These are phyloP conservation scores for Pocota personata DNA, from an alignment of 2,888 invertebrate species.

Conservation along the genomic window DNA sequence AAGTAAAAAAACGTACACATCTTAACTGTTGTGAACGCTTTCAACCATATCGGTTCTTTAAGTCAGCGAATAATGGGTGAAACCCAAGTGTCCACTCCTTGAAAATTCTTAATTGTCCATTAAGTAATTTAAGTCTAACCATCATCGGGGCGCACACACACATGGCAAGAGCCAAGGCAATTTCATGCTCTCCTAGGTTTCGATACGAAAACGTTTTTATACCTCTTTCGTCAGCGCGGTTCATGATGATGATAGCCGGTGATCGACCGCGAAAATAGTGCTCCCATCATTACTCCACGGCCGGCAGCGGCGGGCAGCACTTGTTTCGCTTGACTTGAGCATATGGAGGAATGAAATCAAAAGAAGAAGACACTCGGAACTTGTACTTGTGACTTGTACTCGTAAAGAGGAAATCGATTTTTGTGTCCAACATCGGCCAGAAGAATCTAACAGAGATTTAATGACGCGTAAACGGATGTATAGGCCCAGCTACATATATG, in stretches of 20 bases:
- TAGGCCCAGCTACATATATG: slow-evolving; percentile 14
- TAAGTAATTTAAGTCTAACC: slow-evolving; percentile 63
- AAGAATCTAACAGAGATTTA: slow-evolving; percentile 57
- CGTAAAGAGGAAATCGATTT: slow-evolving; percentile 61
- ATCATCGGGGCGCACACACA: slow-evolving; percentile 42
- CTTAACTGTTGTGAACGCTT: not conserved
- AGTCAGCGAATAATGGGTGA: slow-evolving; percentile 43
- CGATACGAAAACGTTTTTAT: not conserved
- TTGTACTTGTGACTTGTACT: not conserved
- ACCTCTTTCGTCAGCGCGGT: not conserved
- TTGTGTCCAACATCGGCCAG: slow-evolving; percentile 18
- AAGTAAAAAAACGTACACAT: not conserved
- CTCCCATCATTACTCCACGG: slow-evolving; percentile 51
- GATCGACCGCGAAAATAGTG: slow-evolving; percentile 65
- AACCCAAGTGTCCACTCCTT: slow-evolving; percentile 55
- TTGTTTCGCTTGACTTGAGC: slow-evolving; percentile 72
- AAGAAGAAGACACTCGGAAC: slow-evolving; percentile 51
- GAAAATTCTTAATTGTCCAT: slow-evolving; percentile 69
- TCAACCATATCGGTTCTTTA: slow-evolving; percentile 34
- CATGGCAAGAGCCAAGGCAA: slow-evolving; percentile 47
- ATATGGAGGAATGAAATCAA: slow-evolving; percentile 43
- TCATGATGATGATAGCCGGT: slow-evolving; percentile 49
- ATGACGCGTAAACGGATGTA: slow-evolving; percentile 68
- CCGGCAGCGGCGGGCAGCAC: slow-evolving; percentile 33
- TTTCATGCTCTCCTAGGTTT: slow-evolving; percentile 68